phyloP scores from a whole-genome alignment of 2,797 vertebrate species.

The Gymnoscopelus microlampas region DNA sequence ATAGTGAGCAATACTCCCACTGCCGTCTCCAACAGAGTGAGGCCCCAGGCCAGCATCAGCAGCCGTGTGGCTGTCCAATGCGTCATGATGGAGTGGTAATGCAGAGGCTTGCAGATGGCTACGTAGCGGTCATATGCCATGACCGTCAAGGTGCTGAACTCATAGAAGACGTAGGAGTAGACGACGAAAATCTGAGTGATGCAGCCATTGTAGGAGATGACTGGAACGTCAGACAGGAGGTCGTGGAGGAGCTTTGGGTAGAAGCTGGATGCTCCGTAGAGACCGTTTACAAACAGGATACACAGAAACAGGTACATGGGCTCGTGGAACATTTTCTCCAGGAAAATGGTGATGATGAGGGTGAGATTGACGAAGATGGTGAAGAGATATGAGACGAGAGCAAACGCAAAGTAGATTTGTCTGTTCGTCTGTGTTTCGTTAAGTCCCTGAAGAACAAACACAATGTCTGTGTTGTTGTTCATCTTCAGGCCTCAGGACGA shows the following conservation, averaged over 20 bases:
- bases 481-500: constrained; percentile 5
- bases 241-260: constrained; percentile 69
- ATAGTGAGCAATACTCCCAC: constrained; percentile 36
- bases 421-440: constrained; percentile 56
- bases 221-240: constrained; percentile 51
- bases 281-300: constrained; percentile 66
- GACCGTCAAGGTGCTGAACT: constrained; percentile 62
- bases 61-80: constrained; percentile 45
- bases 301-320: constrained; percentile 73
- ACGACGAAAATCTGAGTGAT: constrained; percentile 55
- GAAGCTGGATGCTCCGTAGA: constrained; percentile 65
- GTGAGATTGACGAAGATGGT: constrained; percentile 67
- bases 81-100: constrained; percentile 68
- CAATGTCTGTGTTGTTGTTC: constrained; percentile 54
- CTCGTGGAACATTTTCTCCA: constrained; percentile 62
- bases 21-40: constrained; percentile 34
- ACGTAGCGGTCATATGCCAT: constrained; percentile 78
- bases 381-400: constrained; percentile 60
- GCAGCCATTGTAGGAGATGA: constrained; percentile 62
- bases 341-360: constrained; percentile 52
- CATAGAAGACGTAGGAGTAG: constrained; percentile 61
- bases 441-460: constrained; percentile 68
- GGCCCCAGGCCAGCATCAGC: constrained; percentile 64
- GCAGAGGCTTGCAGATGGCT: constrained; percentile 72
- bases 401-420: constrained; percentile 57